These are phyloP conservation scores for Uria aalge DNA, from an alignment of 2,113 vertebrate genomes.

Conservation along the genomic window DNA sequence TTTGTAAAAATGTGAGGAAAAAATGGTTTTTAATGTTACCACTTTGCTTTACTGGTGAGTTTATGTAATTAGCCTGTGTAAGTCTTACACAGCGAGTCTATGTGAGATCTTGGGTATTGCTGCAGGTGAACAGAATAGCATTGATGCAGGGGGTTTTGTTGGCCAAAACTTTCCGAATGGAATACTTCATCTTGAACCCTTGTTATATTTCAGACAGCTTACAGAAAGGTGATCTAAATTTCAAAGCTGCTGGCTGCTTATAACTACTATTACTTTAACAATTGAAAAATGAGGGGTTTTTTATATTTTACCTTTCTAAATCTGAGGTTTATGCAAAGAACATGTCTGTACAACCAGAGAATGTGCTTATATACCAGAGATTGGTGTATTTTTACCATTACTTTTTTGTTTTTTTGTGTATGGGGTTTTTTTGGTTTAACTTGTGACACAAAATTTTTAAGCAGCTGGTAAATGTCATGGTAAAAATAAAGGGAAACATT, in stretches of 20 bases:
- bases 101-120: not conserved
- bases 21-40: not conserved
- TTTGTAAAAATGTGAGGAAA: not conserved
- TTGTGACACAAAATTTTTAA: not conserved
- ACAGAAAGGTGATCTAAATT: not conserved
- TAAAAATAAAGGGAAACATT: not conserved
- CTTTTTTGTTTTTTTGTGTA: not conserved
- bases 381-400: not conserved
- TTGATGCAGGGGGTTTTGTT: rapidly evolving
- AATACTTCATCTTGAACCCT: not conserved
- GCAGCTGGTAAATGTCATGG: not conserved
- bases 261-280: not conserved
- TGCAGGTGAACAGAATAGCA: not conserved
- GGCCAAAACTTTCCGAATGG: not conserved
- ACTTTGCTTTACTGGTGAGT: not conserved
- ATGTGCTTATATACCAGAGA: not conserved
- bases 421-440: not conserved
- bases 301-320: not conserved
- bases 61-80: not conserved
- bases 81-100: not conserved
- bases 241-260: not conserved
- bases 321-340: not conserved
- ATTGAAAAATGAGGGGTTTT: not conserved
- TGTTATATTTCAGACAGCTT: not conserved
- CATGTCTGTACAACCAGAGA: not conserved